phyloP scores from a whole-genome alignment of 1,140 invertebrate genomes.

The Bilobella aurantiaca region DNA sequence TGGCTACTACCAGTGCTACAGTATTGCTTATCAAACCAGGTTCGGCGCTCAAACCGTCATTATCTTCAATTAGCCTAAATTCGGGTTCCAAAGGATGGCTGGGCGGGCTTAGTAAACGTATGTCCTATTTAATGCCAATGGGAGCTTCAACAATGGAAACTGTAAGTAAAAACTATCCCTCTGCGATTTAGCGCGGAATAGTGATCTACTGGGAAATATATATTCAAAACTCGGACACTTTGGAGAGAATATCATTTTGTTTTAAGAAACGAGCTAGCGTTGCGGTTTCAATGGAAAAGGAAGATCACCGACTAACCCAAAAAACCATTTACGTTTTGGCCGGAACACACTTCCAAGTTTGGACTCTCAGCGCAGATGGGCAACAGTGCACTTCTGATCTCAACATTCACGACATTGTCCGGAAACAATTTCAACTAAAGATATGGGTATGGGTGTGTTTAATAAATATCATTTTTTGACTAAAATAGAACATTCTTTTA shows the following conservation, averaged over 20 bases:
- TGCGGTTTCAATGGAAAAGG: constrained; percentile 36
- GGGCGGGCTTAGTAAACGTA: constrained; percentile 69
- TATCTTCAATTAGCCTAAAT: constrained; percentile 59
- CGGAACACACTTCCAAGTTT: constrained; percentile 57
- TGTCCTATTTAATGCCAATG: constrained; percentile 72
- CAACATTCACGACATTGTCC: constrained; percentile 52
- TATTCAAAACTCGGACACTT: too few species aligned
- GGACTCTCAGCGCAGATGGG: constrained; percentile 46
- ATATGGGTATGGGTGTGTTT: constrained; percentile 50
- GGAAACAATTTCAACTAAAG: constrained; percentile 50
- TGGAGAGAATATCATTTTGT: background rate
- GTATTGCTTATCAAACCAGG: constrained; percentile 61
- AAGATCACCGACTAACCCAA: constrained; percentile 35
- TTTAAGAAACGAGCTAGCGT: constrained; percentile 52
- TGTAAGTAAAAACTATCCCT: constrained; percentile 45
- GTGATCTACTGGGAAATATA: too few species aligned
- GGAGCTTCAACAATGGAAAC: constrained; percentile 60
- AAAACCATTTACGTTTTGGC: constrained; percentile 53
- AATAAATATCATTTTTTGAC: too few species aligned
- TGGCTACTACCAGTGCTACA: constrained; percentile 84
- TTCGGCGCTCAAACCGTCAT: constrained; percentile 50
- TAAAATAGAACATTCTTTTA: too few species aligned
- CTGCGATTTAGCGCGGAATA: background rate
- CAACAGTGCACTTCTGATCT: constrained; percentile 48
- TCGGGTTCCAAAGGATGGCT: constrained; percentile 67